Evolutionary conservation across 2,113 vertebrate species (phyloP).

Genomic region (Pelmatolapia mariae): DNA sequence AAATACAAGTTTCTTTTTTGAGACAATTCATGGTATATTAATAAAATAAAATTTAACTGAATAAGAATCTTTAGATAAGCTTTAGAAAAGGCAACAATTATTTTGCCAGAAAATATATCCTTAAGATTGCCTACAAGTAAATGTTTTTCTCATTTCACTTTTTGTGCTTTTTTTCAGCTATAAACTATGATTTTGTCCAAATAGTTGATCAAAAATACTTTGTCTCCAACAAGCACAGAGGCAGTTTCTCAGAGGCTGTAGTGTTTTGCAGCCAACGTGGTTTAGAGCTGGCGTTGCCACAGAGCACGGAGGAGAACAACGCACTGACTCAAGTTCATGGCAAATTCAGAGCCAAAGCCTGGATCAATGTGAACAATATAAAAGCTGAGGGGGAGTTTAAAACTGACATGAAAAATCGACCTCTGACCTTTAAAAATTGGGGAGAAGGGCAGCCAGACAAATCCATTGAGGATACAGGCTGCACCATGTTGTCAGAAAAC

Average conservation of each 20-base stretch:
- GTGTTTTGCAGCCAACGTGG: slow-evolving; percentile 1
- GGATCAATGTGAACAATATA: slow-evolving; percentile 6
- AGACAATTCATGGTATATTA: background rate
- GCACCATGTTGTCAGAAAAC: slow-evolving; percentile 2
- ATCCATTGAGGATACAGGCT: background rate
- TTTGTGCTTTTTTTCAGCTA: background rate
- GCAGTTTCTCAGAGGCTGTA: background rate
- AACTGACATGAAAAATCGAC: background rate
- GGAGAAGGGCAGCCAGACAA: slow-evolving; percentile 8
- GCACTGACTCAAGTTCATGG: background rate
- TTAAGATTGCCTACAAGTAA: background rate
- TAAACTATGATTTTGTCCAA: background rate
- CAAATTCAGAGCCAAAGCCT: background rate
- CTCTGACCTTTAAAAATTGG: slow-evolving; percentile 30
- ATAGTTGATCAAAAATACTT: slow-evolving; percentile 19
- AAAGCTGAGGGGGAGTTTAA: background rate
- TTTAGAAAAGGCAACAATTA: background rate
- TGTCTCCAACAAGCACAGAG: slow-evolving; percentile 17
- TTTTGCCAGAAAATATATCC: background rate
- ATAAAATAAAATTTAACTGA: background rate
- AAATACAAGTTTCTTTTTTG: background rate
- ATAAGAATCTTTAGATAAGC: background rate
- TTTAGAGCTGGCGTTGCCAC: slow-evolving; percentile 19
- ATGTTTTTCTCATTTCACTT: background rate
- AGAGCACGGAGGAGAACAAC: slow-evolving; percentile 8